These are phyloP conservation scores for Timema podura DNA, from an alignment of 2,888 invertebrate species.

Conservation along the genomic window DNA sequence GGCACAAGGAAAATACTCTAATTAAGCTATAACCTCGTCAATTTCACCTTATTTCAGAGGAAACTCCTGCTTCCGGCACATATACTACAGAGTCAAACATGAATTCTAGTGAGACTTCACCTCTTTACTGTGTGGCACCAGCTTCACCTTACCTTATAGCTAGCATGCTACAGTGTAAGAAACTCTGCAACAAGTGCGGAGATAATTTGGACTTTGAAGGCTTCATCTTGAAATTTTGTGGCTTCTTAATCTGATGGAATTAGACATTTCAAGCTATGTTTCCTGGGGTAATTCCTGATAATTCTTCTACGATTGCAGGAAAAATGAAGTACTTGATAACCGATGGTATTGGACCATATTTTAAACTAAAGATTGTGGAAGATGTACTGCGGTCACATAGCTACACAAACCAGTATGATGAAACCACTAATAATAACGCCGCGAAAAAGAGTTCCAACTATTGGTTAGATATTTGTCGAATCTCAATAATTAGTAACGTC, in stretches of 20 bases:
- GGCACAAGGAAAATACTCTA: not conserved
- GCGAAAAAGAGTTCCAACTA: too few relatives aligned
- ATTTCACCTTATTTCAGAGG: not conserved
- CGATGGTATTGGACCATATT: not conserved
- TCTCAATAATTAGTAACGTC: too few relatives aligned
- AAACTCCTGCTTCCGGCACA: not conserved
- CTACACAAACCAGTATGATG: slow-evolving; percentile 1
- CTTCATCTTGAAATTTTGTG: not conserved
- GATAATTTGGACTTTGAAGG: not conserved
- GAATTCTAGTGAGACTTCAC: not conserved
- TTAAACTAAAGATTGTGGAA: not conserved
- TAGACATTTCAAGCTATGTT: slow-evolving; percentile 5
- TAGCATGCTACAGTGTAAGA: not conserved
- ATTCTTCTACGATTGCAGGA: not conserved
- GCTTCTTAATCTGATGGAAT: not conserved
- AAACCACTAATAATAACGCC: not conserved
- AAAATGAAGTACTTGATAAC: too few relatives aligned
- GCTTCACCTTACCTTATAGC: too few relatives aligned
- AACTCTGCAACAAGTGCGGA: not conserved
- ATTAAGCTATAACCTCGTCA: slow-evolving; percentile 1
- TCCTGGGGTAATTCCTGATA: not conserved
- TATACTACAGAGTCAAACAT: not conserved
- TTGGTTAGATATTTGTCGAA: too few relatives aligned
- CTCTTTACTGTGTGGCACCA: too few relatives aligned
- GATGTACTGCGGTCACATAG: not conserved